These are phyloP conservation scores for Anoplius nigerrimus DNA, from an alignment of 2,888 invertebrate species.

Conservation along the genomic window DNA sequence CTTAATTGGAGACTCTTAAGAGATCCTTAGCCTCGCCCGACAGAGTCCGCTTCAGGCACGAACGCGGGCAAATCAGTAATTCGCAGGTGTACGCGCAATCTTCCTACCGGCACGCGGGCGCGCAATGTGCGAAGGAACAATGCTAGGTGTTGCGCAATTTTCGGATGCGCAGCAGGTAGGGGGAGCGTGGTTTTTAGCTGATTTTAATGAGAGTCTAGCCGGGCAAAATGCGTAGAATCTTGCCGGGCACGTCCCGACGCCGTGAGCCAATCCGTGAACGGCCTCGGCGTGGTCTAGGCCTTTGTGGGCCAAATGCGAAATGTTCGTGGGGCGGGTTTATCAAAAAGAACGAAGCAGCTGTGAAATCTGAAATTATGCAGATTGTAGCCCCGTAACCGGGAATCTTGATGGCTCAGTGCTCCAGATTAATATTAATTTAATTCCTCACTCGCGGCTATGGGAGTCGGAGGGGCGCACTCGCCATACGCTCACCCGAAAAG, in stretches of 20 bases:
- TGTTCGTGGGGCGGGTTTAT: neutral
- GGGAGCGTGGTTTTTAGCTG: neutral
- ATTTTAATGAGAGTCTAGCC: too few relatives aligned
- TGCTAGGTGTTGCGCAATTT: neutral
- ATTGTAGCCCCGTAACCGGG: conserved; percentile 57
- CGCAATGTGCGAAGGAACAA: too few relatives aligned
- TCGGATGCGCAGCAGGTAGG: neutral
- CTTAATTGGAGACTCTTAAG: conserved; percentile 48
- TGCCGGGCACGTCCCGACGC: too few relatives aligned
- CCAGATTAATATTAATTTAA: conserved; percentile 73
- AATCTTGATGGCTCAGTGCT: conserved; percentile 65
- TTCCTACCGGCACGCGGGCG: neutral
- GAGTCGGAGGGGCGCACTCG: conserved; percentile 37
- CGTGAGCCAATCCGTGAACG: too few relatives aligned
- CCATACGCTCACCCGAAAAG: conserved; percentile 44
- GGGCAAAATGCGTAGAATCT: too few relatives aligned
- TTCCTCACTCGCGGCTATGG: conserved; percentile 70
- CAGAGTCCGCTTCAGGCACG: conserved; percentile 33
- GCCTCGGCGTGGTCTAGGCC: too few relatives aligned
- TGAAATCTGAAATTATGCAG: conserved; percentile 68
- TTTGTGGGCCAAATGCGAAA: too few relatives aligned
- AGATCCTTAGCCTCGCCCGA: conserved; percentile 33
- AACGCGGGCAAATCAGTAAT: conserved; percentile 26
- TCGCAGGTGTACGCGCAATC: conserved; percentile 11
- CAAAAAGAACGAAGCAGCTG: conserved; percentile 46